A percentile compares a stretch with the other conserved stretches of the same genome.
phyloP scores from a whole-genome alignment of 1,140 invertebrate species.

The Telenomus remus region DNA sequence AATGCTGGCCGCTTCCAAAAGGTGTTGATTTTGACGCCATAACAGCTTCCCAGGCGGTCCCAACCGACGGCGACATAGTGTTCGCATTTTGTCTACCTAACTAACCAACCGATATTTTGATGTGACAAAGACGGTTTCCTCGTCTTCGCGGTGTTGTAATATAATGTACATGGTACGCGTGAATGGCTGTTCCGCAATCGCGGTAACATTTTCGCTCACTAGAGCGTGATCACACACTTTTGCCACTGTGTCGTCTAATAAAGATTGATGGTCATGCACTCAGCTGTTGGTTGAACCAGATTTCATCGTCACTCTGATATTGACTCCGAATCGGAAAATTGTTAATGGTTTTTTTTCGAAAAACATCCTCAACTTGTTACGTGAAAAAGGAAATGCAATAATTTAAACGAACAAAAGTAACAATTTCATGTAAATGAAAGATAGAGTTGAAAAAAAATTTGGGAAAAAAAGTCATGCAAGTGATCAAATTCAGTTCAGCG shows the following conservation, averaged over 20 bases:
- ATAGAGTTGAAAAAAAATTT: too few species aligned
- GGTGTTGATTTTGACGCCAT: constrained; percentile 55
- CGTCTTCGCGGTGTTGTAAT: constrained; percentile 31
- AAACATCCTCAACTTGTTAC: too few species aligned
- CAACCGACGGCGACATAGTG: constrained; percentile 28
- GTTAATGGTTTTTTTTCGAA: neutral
- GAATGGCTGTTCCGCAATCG: constrained; percentile 12
- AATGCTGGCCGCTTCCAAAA: constrained; percentile 52
- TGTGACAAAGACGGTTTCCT: constrained; percentile 40
- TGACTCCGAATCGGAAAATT: neutral
- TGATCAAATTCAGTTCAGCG: constrained; percentile 1
- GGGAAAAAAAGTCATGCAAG: constrained; percentile 1
- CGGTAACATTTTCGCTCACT: constrained; percentile 3
- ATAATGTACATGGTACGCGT: constrained; percentile 21
- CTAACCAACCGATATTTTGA: constrained; percentile 36
- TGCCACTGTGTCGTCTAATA: constrained; percentile 7
- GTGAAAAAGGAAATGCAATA: too few species aligned
- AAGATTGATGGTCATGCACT: constrained; percentile 21
- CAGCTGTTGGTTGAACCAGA: neutral
- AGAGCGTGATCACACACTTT: constrained; percentile 30
- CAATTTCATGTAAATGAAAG: too few species aligned
- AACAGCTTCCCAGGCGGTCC: constrained; percentile 47
- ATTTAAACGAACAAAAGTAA: too few species aligned
- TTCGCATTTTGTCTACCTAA: constrained; percentile 3
- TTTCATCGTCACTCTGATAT: neutral